Percentiles rank a stretch among this genome's conserved stretches.
phyloP scores from a whole-genome alignment of 2,888 invertebrate genomes.

The Pterobdella sp. region DNA sequence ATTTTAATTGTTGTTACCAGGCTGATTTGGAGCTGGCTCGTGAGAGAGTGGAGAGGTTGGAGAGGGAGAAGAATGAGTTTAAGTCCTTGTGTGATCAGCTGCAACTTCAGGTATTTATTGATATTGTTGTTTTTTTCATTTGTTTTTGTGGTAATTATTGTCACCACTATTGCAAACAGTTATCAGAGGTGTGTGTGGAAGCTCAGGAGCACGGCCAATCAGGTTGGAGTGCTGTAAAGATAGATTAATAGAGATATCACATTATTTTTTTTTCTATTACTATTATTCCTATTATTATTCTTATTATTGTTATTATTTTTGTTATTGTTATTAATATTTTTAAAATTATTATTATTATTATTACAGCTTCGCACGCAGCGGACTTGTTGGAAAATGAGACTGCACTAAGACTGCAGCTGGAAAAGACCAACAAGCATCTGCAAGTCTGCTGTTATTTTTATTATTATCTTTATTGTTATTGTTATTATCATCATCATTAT shows the following conservation, averaged over 20 bases:
- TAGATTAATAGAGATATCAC: too few relatives aligned
- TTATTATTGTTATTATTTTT: too few relatives aligned
- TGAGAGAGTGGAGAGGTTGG: conserved; percentile 74
- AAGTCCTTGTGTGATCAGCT: conserved; percentile 81
- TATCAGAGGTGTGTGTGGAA: conserved; percentile 82
- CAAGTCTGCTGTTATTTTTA: conserved; percentile 53
- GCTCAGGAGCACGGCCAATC: conserved; percentile 87
- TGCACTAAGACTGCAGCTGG: conserved; percentile 71
- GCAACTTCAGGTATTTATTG: conserved; percentile 70
- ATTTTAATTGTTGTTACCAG: conserved; percentile 52
- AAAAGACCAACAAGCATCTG: conserved; percentile 76
- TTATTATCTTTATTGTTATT: background rate
- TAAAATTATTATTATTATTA: too few relatives aligned
- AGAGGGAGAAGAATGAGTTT: conserved; percentile 72
- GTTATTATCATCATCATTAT: background rate
- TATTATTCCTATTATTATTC: too few relatives aligned
- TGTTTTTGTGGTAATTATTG: background rate
- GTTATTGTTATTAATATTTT: too few relatives aligned
- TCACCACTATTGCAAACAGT: conserved; percentile 54
- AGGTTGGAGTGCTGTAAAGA: too few relatives aligned
- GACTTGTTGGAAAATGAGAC: conserved; percentile 85
- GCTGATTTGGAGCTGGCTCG: conserved; percentile 77
- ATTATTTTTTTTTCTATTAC: too few relatives aligned
- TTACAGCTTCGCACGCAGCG: conserved; percentile 75
- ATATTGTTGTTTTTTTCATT: background rate